phyloP scores from a whole-genome alignment of 1,140 invertebrate species.

The Drosophila lini region DNA sequence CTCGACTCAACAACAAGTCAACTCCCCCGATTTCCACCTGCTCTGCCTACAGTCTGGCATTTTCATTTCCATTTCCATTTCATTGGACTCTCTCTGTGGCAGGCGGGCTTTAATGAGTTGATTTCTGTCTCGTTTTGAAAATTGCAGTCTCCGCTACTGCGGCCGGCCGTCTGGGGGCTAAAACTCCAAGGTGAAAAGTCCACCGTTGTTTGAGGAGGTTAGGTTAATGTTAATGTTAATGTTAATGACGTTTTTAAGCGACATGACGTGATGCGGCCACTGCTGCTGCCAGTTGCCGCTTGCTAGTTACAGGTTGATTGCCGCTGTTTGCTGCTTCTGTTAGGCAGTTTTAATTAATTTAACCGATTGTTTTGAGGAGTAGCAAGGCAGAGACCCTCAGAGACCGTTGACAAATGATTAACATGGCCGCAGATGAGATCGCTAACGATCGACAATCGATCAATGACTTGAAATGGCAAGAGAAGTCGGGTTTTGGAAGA shows the following conservation, averaged over 20 bases:
- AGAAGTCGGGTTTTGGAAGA: background rate
- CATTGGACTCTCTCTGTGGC: conserved; percentile 45
- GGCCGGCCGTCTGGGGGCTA: background rate
- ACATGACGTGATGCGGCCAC: conserved; percentile 59
- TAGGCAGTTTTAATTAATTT: conserved; percentile 39
- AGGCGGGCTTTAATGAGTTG: conserved; percentile 45
- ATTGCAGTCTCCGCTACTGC: conserved; percentile 31
- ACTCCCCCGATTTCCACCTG: conserved; percentile 2
- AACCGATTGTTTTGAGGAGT: conserved; percentile 13
- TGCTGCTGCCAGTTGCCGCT: conserved; percentile 17
- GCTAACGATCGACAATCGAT: conserved; percentile 22
- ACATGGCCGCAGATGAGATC: conserved; percentile 23
- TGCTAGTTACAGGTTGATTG: conserved; percentile 17
- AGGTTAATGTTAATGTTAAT: conserved; percentile 64
- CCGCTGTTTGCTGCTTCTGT: conserved; percentile 15
- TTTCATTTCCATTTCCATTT: conserved; percentile 43
- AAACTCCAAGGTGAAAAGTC: conserved; percentile 68
- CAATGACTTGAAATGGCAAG: background rate
- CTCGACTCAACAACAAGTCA: background rate
- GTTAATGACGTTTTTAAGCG: conserved; percentile 74
- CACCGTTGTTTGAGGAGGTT: conserved; percentile 61
- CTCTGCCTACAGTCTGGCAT: conserved; percentile 28
- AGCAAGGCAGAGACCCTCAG: conserved; percentile 7
- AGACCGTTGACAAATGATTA: conserved; percentile 27
- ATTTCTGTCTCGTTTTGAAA: conserved; percentile 50